These are phyloP conservation scores for Ectropis crepuscularia DNA, from an alignment of 2,888 invertebrate species.

Conservation along the genomic window DNA sequence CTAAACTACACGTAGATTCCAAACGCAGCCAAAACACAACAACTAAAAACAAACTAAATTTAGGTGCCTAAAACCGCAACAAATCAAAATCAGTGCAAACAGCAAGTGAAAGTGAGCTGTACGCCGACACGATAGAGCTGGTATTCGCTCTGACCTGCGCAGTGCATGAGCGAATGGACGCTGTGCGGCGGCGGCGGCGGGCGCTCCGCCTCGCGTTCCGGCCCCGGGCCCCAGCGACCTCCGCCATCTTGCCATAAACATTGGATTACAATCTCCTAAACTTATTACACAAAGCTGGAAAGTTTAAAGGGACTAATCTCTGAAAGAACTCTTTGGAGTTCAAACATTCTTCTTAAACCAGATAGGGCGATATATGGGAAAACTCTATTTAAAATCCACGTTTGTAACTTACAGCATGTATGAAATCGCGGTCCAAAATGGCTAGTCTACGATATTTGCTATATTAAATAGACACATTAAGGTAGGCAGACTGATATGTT, in stretches of 20 bases:
- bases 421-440: no score
- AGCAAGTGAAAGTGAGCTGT: constrained; percentile 40
- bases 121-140: constrained; percentile 24
- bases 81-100: constrained; percentile 25
- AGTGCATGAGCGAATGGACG: constrained; percentile 90
- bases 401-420: no score
- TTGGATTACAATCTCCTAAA: neutral
- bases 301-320: no score
- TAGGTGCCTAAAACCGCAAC: constrained; percentile 16
- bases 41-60: neutral
- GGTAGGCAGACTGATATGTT: no score
- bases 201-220: constrained; percentile 85
- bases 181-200: constrained; percentile 89
- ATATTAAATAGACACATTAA: no score
- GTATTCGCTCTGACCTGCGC: constrained; percentile 86
- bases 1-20: neutral
- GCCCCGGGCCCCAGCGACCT: constrained; percentile 60
- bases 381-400: no score
- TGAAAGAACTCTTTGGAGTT: no score
- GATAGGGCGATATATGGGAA: no score
- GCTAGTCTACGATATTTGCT: no score
- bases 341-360: no score
- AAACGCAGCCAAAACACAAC: neutral
- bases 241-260: constrained; percentile 71
- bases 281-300: neutral